A percentile compares a stretch with the other conserved stretches of the same genome.
Evolutionary conservation across 2,113 vertebrate genomes (phyloP).

Genomic region (Nerophis ophidion): DNA sequence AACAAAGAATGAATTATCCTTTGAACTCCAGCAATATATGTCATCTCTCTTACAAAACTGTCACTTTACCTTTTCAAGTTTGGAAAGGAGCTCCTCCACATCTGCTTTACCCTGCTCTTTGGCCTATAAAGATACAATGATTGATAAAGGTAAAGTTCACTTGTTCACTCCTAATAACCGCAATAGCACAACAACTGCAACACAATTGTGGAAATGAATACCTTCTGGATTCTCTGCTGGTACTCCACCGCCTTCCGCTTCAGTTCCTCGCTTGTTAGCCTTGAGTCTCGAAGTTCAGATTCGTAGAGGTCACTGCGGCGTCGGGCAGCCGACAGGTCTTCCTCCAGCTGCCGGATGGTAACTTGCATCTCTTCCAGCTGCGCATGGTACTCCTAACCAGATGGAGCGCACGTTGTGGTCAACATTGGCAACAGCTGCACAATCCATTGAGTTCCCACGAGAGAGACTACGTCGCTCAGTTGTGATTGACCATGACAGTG

Average conservation of each 20-base stretch:
- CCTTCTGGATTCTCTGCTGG: conserved; percentile 95
- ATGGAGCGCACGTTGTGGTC: conserved; percentile 4
- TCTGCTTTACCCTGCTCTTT: conserved; percentile 95
- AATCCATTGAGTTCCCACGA: not conserved
- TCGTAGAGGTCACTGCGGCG: conserved; percentile 95
- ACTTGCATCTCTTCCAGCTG: conserved; percentile 98
- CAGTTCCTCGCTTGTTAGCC: conserved; percentile 89
- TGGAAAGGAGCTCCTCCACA: conserved; percentile 87
- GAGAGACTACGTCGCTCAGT: not conserved
- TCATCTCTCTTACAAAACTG: not conserved
- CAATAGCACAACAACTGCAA: not conserved
- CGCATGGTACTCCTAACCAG: conserved; percentile 89
- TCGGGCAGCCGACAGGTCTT: conserved; percentile 92
- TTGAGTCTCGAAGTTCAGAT: conserved; percentile 88
- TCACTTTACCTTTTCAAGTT: conserved; percentile 86
- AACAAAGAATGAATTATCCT: conserved; percentile 5
- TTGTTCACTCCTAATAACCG: not conserved
- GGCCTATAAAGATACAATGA: conserved; percentile 67
- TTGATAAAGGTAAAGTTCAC: not conserved
- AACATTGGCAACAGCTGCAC: not conserved
- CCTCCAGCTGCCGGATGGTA: conserved; percentile 94
- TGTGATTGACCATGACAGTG: not conserved
- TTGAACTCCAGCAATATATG: not conserved
- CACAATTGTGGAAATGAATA: conserved; percentile 38
- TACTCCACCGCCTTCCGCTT: conserved; percentile 93